A percentile compares a stretch with the other conserved stretches of the same genome.
phyloP scores from a whole-genome alignment of 2,888 invertebrate genomes.

The Bombylius major region DNA sequence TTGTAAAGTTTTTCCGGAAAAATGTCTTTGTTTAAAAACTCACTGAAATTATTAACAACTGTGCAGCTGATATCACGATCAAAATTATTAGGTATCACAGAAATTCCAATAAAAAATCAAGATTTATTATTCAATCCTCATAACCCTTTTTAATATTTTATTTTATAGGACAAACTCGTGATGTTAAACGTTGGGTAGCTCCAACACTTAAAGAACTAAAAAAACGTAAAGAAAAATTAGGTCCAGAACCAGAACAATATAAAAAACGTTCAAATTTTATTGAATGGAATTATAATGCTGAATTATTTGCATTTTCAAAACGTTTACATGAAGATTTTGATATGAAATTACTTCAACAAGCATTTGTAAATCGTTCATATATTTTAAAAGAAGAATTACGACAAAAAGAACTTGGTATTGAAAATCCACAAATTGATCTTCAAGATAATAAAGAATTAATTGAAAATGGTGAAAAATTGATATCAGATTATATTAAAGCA shows the following conservation, averaged over 20 bases:
- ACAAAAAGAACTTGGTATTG: slow-evolving; percentile 57
- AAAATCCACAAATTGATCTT: slow-evolving; percentile 42
- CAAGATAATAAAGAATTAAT: slow-evolving; percentile 57
- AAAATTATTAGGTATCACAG: background rate
- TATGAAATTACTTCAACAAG: slow-evolving; percentile 51
- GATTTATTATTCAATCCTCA: no score
- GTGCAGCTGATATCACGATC: background rate
- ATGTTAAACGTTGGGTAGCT: slow-evolving; percentile 48
- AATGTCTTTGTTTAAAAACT: background rate
- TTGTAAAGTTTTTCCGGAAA: no score
- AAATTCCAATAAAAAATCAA: no score
- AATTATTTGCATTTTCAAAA: slow-evolving; percentile 77
- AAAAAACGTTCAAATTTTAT: background rate
- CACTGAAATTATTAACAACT: background rate
- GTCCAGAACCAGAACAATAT: slow-evolving; percentile 35
- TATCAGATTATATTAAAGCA: slow-evolving; percentile 49
- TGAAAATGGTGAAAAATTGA: slow-evolving; percentile 52
- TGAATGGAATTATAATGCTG: slow-evolving; percentile 40
- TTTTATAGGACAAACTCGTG: slow-evolving; percentile 13
- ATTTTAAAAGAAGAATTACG: slow-evolving; percentile 55
- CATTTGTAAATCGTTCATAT: slow-evolving; percentile 71
- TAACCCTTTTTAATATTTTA: background rate
- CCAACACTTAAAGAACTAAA: slow-evolving; percentile 54
- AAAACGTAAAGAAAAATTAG: slow-evolving; percentile 44
- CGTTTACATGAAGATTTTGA: slow-evolving; percentile 76